Base-by-base conservation (phyloP, 1,140 invertebrate species). In the Pseudomyrmex flavicornis region DNA sequence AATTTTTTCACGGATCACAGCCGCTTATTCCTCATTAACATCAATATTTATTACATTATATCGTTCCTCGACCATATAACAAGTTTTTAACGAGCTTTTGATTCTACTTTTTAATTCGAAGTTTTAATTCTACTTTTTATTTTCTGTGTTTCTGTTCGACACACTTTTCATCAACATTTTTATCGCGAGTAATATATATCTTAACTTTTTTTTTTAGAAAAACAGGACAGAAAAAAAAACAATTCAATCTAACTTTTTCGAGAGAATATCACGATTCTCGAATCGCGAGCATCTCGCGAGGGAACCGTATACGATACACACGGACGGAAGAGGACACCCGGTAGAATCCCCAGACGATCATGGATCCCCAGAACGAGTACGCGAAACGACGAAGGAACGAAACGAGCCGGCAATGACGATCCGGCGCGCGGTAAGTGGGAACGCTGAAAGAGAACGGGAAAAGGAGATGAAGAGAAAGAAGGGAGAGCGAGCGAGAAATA, bases 401-500 rank as follows among this genome's bases (percentile, higher is more conserved):
- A 73, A 87, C 83, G 76, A 65, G 75, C 75, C 79, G 77, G 56
- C 61, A 50, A 70, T 70, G 79, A 58, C 76, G 76, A 80, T 63
- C 68, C 65, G 65, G 65, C n/a, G 35, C 35, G 35, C 35, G 17
- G 75, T 69, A 50, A 70, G 65, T 26, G 65, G 44, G 13, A 79
- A 62, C 62, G 56, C 52, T 58, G 68, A 74, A 66, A 87, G 56
- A 56, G 85, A 68, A 48, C 54, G 17, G 8, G 22, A 12, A 52
- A 2, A 44, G 70, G 76, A 26, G 76, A 69, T 61, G 65, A 68
- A 86, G 85, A 88, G 82, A 62, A 66, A 68, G 80, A 87, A 69
- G 50, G 56, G 56, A 54, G 82, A 84, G 62, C 35, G 35, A 35
- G 35, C 35, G 46, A 54, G 70, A 80, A 82, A 85, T 62, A 62